phyloP scores from a whole-genome alignment of 2,113 vertebrate species.

The Ciconia boyciana region DNA sequence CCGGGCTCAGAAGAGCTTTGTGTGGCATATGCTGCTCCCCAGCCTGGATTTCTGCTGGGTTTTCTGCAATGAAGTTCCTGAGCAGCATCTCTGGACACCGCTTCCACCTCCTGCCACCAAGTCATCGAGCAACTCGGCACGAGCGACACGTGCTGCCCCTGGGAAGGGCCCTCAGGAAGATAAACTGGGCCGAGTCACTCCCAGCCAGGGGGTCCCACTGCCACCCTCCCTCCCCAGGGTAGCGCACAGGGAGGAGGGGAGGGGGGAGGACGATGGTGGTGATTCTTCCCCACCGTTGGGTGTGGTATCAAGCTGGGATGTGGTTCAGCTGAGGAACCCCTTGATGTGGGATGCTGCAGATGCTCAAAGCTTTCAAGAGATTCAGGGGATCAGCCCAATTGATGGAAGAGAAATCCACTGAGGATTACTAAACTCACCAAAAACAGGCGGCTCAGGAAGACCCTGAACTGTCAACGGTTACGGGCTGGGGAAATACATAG shows the following conservation, averaged over 20 bases:
- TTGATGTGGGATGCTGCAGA: not conserved
- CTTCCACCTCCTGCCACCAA: not conserved
- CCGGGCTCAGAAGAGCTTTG: not conserved
- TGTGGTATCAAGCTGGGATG: not conserved
- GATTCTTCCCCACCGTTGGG: not conserved
- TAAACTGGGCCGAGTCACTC: not conserved
- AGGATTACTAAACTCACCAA: not conserved
- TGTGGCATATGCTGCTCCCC: not conserved
- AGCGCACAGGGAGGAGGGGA: not conserved
- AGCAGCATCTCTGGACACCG: not conserved
- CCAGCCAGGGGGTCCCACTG: not conserved
- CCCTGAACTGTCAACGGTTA: not conserved
- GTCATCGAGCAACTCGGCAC: not conserved
- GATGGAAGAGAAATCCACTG: not conserved
- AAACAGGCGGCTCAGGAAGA: fast-evolving
- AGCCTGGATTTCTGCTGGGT: not conserved
- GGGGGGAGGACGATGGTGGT: not conserved
- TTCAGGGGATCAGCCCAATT: not conserved
- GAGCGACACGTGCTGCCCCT: not conserved
- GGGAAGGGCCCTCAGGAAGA: not conserved
- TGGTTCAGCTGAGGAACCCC: not conserved
- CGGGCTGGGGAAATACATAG: not conserved
- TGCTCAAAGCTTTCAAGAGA: not conserved
- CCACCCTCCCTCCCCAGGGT: too few species aligned
- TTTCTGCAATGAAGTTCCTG: not conserved